phyloP scores from a whole-genome alignment of 2,888 invertebrate species.

The Isoperla grammatica region DNA sequence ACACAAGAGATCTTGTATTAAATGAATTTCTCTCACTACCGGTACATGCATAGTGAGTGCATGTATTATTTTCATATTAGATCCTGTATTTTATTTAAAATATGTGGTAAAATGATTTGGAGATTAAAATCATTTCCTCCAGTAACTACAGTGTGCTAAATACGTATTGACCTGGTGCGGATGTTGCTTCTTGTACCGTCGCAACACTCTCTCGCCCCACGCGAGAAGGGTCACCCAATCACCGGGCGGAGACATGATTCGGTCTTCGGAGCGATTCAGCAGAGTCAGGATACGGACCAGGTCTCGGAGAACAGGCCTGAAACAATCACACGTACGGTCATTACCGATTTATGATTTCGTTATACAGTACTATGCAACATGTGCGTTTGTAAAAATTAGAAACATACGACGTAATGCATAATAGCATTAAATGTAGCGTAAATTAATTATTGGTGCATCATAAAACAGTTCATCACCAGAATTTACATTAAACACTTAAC shows the following conservation, averaged over 20 bases:
- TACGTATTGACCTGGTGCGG: conserved; percentile 36
- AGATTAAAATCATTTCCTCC: too few relatives aligned
- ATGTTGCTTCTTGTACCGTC: conserved; percentile 44
- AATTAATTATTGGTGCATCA: too few relatives aligned
- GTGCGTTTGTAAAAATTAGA: conserved; percentile 18
- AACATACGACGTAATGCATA: conserved; percentile 1
- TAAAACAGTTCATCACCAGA: too few relatives aligned
- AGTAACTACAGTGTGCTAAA: too few relatives aligned
- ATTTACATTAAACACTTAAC: too few relatives aligned
- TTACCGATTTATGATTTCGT: too few relatives aligned
- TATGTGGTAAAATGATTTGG: too few relatives aligned
- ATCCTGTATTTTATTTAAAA: too few relatives aligned
- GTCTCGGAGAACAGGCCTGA: conserved; percentile 63
- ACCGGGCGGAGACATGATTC: conserved; percentile 63
- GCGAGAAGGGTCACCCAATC: conserved; percentile 78
- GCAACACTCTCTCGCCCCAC: conserved; percentile 68
- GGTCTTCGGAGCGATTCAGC: conserved; percentile 65
- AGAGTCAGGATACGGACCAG: conserved; percentile 75
- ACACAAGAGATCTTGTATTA: too few relatives aligned
- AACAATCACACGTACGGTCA: conserved; percentile 41
- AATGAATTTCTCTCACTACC: too few relatives aligned
- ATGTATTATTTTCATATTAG: too few relatives aligned
- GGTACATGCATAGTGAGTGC: too few relatives aligned
- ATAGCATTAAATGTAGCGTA: conserved; percentile 49
- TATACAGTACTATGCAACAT: background rate